Base-by-base conservation (phyloP, 1,140 invertebrate genomes). In the Temnothorax curvispinosus region DNA sequence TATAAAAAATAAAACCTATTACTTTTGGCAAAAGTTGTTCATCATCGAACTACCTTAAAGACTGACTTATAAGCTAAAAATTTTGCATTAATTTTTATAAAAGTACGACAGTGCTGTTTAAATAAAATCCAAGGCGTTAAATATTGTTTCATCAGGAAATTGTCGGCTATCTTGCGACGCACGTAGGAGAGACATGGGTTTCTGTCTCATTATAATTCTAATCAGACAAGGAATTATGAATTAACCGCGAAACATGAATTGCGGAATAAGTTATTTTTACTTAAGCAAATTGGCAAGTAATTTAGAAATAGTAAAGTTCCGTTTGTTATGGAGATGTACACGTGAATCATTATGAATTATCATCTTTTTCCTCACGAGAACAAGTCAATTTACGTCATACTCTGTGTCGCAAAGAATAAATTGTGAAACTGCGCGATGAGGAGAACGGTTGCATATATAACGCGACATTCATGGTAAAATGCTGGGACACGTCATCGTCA, bases 381-480 rank as follows among this genome's bases (percentile, higher is more conserved):
- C 21, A 54, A 65, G 18, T 69, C 35, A 56, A 44, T 32, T 71
- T 64, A 54, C 50, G 65, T 56, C 78, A 81, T 71, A 27, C 38
- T 35, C 27, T 21, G 35, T 18, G 62, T 44, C 15, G 21, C 52
- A 44, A 71, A 56, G 11, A 81, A 58, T 44, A 56, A 71, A 58
- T 81, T 71, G 65, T 58, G 65, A 71, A 71, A 81, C 21, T 13
- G 21, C 21, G 50, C 50, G 65, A 35, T 15, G 47, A 56, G 65
- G 52, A 54, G 56, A 81, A 71, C 15, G 8, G 15, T 71, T 81
- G 62, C 47, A 41, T 52, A 54, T 6, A 27, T 27, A 27, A 41
- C n/a, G 0, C n/a, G 54, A 47, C 18, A 47, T 62, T 50, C 32
- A 1, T n/a, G 18, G 18, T 44, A 64, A 81, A 74, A 82, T 47